Base-by-base conservation (phyloP, 2,888 invertebrate species). In the Cosmia pyralina region DNA sequence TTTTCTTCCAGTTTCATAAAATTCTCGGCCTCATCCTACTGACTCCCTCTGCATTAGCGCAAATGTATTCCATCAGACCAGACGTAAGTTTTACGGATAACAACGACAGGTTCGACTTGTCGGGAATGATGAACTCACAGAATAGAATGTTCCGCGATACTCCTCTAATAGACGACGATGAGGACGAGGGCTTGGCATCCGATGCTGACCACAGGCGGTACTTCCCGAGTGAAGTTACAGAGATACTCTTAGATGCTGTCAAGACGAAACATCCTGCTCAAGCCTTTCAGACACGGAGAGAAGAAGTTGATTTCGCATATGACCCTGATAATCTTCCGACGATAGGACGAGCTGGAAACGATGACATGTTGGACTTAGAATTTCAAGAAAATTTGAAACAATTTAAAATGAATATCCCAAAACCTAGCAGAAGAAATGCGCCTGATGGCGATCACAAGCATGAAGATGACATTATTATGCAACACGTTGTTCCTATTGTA, bases 91-190 rank as follows among this genome's bases (percentile, higher is more conserved):
- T 93, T 58, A 90, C 87, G 0, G 91, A 89, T 0, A 62, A 85
- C 2, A 95, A 94, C 75, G 92, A 94, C 50, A 87, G 95, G 3
- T 95, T 90, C 55, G 94, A 95, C 73, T 34, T 95, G 0, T 72
- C 87, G 0, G 72, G 85, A 4, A 77, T 95, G 38, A 81, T 94
- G 1, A 44, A 46, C 77, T 0, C 87, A 88, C 1, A 90, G 90
- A 50, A 62, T 19, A 90, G 89, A n/a, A 78, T 78, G 58, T 67
- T 71, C 13, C 41, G 50, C 22, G 52, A 75, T 1, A 57, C 3
- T 44, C 81, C 75, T 7, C 13, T 15, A 50, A 0, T 46, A 4
- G 65, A 57, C 0, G 62, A 59, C 5, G 68, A 69, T 8, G 76
- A 84, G 0, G 46, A 38, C 0, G 66, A 68, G 0, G 58, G n/a